Conservation (phyloP, 37 sponge, comb jelly and placozoan genomes). For the Corticium candelabrum region DNA sequence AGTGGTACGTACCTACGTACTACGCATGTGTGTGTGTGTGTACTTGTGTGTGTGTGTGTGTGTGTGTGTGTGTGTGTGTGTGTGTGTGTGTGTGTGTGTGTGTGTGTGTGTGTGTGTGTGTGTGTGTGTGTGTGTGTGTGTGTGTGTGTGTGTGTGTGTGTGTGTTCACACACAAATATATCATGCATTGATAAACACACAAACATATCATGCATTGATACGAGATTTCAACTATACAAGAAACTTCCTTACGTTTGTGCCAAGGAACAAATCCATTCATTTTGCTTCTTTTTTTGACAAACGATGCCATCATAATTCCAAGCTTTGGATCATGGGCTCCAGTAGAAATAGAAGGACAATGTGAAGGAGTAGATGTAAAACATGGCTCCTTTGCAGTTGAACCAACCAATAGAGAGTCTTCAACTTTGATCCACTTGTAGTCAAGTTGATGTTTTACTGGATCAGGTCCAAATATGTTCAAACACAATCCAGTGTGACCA, state of each 20-base stretch:
- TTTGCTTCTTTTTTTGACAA: conserved; percentile 64
- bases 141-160: neutral
- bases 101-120: neutral
- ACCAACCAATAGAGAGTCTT: conserved; percentile 55
- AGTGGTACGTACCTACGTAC: too few species aligned
- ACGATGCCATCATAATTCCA: conserved; percentile 81
- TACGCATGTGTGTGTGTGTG: too few species aligned
- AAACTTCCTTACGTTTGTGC: conserved; percentile 53
- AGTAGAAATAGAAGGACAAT: neutral
- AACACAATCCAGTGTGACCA: conserved; percentile 62
- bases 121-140: neutral
- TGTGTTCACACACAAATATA: too few species aligned
- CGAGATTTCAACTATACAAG: too few species aligned
- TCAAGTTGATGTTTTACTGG: conserved; percentile 69
- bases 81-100: too few species aligned
- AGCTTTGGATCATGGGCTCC: conserved; percentile 6
- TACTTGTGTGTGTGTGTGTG: too few species aligned
- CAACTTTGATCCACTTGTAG: conserved; percentile 42
- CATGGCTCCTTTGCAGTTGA: conserved; percentile 13
- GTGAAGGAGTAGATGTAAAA: conserved; percentile 10
- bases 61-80: too few species aligned
- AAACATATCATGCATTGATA: neutral
- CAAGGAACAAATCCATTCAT: conserved; percentile 65
- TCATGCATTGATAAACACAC: neutral
- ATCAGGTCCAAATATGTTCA: conserved; percentile 78